phyloP scores from a whole-genome alignment of 2,113 vertebrate genomes.

The Prinia subflava region DNA sequence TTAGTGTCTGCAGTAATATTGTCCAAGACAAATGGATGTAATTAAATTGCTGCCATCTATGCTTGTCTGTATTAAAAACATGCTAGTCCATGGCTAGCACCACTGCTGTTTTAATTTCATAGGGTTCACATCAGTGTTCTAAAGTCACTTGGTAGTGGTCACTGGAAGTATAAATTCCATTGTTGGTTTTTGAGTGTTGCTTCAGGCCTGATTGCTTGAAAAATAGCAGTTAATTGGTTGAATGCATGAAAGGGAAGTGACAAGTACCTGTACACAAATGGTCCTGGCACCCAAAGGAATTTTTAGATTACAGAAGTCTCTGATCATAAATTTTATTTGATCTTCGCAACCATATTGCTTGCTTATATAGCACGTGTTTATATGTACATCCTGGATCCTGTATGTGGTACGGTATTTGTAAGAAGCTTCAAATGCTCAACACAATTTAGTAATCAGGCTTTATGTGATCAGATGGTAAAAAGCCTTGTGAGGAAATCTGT shows the following conservation, averaged over 20 bases:
- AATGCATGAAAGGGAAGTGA: neutral
- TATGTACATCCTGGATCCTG: neutral
- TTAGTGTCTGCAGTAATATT: neutral
- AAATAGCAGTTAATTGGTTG: neutral
- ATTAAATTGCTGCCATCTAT: neutral
- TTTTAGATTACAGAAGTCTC: neutral
- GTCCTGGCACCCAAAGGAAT: neutral
- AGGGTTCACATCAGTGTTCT: neutral
- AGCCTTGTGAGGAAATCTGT: neutral
- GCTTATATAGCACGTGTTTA: neutral
- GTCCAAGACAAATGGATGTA: neutral
- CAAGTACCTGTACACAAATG: neutral
- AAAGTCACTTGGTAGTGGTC: neutral
- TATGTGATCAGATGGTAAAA: neutral
- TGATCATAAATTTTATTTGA: neutral
- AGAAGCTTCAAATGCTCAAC: neutral
- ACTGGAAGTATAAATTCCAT: neutral
- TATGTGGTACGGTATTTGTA: fast-evolving
- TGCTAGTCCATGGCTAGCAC: neutral
- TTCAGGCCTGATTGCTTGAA: neutral
- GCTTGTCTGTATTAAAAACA: neutral
- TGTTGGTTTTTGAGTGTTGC: neutral
- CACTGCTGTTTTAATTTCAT: neutral
- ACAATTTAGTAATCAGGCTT: neutral
- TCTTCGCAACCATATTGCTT: neutral